These are phyloP conservation scores for Exaiptasia diaphana DNA, from an alignment of 64 coral and sea anemone species.

Conservation along the genomic window DNA sequence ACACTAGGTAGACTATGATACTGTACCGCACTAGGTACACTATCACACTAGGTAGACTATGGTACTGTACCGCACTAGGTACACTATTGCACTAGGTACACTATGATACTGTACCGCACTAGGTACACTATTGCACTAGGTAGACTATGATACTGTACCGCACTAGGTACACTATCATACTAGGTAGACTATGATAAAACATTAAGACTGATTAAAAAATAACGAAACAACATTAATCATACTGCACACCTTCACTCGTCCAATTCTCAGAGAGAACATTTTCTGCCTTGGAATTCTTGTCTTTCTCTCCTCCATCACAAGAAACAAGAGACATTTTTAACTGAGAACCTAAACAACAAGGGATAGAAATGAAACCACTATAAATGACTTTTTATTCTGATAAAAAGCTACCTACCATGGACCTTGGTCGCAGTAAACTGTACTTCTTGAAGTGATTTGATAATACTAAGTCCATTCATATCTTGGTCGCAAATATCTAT, in stretches of 20 bases:
- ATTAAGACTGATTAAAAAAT: no score
- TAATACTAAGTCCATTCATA: slow-evolving; percentile 57
- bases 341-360: slow-evolving; percentile 39
- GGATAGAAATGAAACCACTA: neutral
- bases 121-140: no score
- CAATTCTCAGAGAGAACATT: slow-evolving; percentile 97
- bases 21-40: no score
- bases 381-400: neutral
- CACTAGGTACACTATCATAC: no score
- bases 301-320: slow-evolving; percentile 90
- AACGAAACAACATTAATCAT: no score
- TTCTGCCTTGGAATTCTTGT: slow-evolving; percentile 79
- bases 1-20: no score
- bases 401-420: slow-evolving; percentile 39
- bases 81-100: no score
- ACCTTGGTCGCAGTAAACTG: slow-evolving; percentile 67
- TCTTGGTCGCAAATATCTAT: slow-evolving; percentile 70
- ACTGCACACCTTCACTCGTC: slow-evolving; percentile 21
- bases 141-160: no score
- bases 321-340: slow-evolving; percentile 73
- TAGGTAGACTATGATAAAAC: no score
- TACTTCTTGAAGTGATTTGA: slow-evolving; percentile 66
- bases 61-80: no score
- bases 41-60: no score
- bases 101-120: no score